Percentiles rank a stretch among this genome's conserved stretches.
Conservation (phyloP, 2,797 vertebrate genomes). For the Aplochiton taeniatus region DNA sequence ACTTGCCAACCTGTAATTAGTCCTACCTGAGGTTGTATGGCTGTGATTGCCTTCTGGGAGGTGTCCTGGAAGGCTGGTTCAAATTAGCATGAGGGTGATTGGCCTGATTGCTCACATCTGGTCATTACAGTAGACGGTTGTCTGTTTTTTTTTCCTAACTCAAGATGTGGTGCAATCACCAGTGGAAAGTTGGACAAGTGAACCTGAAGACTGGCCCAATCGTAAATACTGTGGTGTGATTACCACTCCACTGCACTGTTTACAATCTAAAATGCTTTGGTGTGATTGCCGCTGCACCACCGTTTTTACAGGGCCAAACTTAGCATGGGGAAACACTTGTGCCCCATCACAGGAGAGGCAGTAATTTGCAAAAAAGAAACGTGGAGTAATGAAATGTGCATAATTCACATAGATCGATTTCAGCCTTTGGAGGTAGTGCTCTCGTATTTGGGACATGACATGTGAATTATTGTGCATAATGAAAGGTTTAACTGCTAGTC, state of each 20-base stretch:
- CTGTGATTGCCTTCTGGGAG: slow-evolving; percentile 72
- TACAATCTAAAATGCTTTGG: not conserved
- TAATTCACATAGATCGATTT: too few species aligned
- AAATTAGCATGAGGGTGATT: slow-evolving; percentile 72
- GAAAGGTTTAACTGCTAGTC: slow-evolving; percentile 38
- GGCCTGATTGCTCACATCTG: slow-evolving; percentile 80
- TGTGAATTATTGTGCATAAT: slow-evolving; percentile 49
- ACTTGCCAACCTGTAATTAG: slow-evolving; percentile 77
- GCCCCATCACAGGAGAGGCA: slow-evolving; percentile 7
- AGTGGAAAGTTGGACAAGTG: slow-evolving; percentile 18
- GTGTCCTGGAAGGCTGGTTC: slow-evolving; percentile 70
- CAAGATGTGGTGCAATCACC: slow-evolving; percentile 27
- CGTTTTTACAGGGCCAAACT: not conserved
- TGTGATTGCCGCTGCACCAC: not conserved
- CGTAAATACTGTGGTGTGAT: slow-evolving; percentile 14
- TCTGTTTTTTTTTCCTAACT: slow-evolving; percentile 25
- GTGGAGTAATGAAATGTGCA: too few species aligned
- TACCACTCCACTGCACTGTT: not conserved
- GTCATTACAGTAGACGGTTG: slow-evolving; percentile 64
- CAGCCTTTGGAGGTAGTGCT: not conserved
- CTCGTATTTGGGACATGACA: slow-evolving; percentile 23
- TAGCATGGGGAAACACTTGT: slow-evolving; percentile 9
- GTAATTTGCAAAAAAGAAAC: not conserved
- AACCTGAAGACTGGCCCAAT: slow-evolving; percentile 31
- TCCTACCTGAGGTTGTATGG: slow-evolving; percentile 68